phyloP scores from a whole-genome alignment of 2,888 invertebrate genomes.

The Cenopis cana region DNA sequence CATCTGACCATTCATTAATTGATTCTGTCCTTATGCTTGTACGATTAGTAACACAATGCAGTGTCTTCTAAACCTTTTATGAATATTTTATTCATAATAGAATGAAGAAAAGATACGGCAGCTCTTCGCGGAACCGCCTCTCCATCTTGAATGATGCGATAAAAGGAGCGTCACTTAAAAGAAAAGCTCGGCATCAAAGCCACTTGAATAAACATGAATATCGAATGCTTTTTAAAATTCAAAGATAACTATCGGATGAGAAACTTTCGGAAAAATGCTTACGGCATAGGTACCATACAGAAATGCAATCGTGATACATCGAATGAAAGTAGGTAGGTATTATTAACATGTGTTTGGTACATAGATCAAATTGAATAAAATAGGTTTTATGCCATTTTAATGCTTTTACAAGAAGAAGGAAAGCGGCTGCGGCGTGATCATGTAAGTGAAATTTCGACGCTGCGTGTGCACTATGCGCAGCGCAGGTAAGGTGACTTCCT shows the following conservation, averaged over 20 bases:
- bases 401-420: too few species aligned
- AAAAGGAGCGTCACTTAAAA: slow-evolving; percentile 53
- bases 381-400: too few species aligned
- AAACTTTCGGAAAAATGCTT: slow-evolving; percentile 33
- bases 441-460: too few species aligned
- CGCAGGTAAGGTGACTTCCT: too few species aligned
- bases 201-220: slow-evolving; percentile 71
- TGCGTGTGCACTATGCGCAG: too few species aligned
- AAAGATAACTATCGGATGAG: slow-evolving; percentile 45
- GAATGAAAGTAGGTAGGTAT: too few species aligned
- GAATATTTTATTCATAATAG: neutral
- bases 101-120: slow-evolving; percentile 1
- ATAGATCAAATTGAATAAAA: too few species aligned
- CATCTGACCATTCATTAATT: too few species aligned
- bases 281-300: slow-evolving; percentile 13
- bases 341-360: too few species aligned
- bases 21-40: too few species aligned
- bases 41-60: too few species aligned
- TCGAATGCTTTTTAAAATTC: slow-evolving; percentile 64
- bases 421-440: too few species aligned
- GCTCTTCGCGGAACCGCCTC: slow-evolving; percentile 1
- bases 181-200: slow-evolving; percentile 51
- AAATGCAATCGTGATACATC: neutral
- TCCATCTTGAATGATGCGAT: slow-evolving; percentile 23
- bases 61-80: neutral